Conservation (phyloP, 2,888 invertebrate species). For the Synanthedon myopaeformis region DNA sequence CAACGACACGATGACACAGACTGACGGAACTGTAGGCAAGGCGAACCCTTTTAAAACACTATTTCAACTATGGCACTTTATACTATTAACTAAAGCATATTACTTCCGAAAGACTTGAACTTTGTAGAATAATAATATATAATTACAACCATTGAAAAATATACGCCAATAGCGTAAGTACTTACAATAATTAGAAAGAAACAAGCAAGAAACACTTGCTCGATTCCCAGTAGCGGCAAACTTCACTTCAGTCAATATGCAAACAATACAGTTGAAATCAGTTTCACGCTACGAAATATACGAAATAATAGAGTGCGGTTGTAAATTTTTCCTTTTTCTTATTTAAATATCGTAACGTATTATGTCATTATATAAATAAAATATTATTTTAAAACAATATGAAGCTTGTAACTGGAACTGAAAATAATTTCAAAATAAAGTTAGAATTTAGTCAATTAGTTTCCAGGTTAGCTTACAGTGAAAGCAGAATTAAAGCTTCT, state of each 20-base stretch:
- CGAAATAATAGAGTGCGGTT: too few relatives aligned
- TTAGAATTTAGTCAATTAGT: too few relatives aligned
- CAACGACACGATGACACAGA: constrained; percentile 53
- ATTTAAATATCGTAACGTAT: too few relatives aligned
- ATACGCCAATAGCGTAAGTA: constrained; percentile 34
- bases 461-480: too few relatives aligned
- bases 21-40: constrained; percentile 30
- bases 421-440: too few relatives aligned
- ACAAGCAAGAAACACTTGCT: constrained; percentile 48
- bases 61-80: background rate
- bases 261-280: background rate
- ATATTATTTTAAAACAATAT: too few relatives aligned
- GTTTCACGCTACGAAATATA: too few relatives aligned
- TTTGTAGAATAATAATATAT: constrained; percentile 14
- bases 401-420: too few relatives aligned
- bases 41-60: background rate
- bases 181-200: constrained; percentile 56
- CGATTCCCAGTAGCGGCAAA: constrained; percentile 31
- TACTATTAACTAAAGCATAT: background rate
- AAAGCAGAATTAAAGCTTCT: too few relatives aligned
- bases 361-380: too few relatives aligned
- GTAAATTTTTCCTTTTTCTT: too few relatives aligned
- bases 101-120: constrained; percentile 15
- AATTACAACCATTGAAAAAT: constrained; percentile 18
- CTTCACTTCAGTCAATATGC: constrained; percentile 29